Base-by-base conservation (phyloP, 2,888 invertebrate species). In the Sphecodes monilicornis region DNA sequence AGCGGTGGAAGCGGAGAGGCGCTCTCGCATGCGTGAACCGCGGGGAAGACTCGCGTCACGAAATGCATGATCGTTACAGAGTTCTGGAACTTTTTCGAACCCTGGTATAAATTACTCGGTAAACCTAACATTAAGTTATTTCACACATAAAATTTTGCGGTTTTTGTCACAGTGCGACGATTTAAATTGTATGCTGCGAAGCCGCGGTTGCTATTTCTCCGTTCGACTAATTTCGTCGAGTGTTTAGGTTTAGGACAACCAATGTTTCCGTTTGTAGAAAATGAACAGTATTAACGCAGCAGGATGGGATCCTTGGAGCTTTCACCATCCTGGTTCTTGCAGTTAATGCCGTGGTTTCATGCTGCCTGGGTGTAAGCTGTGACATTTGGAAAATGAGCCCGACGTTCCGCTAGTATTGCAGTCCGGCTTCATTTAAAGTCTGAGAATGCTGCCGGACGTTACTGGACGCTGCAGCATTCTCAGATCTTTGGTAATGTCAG, bases 361-460 rank as follows among this genome's bases (percentile, higher is more conserved):
- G 60, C 73, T 43, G 6, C 18, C 46, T 22, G 60, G 41, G 29
- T 60, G 73, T 29, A 74, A 74, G 60, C 73, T 41, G 22, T 74
- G 60, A 74, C 73, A 74, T 74, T 74, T 74, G 41, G 73, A 74
- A 74, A 74, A 60, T 74, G 73, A 60, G 39, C 54, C 18, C 73
- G 43, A 70, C 70, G 43, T 43, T 70, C 16, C 29, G 29, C 18
- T 1, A 4, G 29, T 29, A 46, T 41, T 41, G 60, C 60, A 22
- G 60, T 29, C 32, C 46, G 29, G 60, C 41, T 57, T 74, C 73
- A 74, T 74, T 60, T 60, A 54, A 54, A 39, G 73, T 60, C 73
- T 73, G 73, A 41, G 73, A 60, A 41, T 26, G 60, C 57, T 41
- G 54, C 60, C 39, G 60, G 70, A 46, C 70, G 69, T 16, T 43